phyloP scores from a whole-genome alignment of 2,113 vertebrate genomes.

The Callospermophilus lateralis region DNA sequence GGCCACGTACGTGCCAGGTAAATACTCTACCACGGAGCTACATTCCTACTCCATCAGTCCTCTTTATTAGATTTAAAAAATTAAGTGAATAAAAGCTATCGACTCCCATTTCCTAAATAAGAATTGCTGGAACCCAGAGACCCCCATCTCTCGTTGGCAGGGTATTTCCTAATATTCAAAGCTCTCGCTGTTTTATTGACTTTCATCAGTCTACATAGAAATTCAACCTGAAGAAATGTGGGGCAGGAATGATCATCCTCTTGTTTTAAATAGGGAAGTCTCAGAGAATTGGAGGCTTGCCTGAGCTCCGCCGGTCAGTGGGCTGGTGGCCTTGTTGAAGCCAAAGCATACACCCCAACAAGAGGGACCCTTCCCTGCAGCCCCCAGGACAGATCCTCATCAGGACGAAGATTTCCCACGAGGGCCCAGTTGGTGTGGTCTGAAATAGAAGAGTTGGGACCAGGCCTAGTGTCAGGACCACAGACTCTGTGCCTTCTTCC shows the following conservation, averaged over 20 bases:
- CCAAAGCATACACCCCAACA: neutral
- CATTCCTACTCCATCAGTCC: neutral
- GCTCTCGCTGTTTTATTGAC: rapidly evolving
- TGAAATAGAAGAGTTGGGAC: neutral
- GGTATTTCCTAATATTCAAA: neutral
- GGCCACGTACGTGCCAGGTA: no score
- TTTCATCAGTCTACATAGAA: neutral
- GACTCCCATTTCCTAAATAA: neutral
- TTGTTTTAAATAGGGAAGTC: neutral
- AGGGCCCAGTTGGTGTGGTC: neutral
- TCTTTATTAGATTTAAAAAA: neutral
- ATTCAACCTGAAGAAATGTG: neutral
- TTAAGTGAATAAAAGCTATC: neutral
- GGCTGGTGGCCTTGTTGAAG: neutral
- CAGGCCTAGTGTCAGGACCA: neutral
- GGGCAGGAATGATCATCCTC: neutral
- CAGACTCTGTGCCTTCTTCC: neutral
- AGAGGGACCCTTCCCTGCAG: neutral
- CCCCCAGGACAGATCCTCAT: neutral
- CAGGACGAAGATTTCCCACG: neutral
- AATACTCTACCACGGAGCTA: no score
- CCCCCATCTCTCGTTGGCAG: neutral
- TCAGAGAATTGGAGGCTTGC: neutral
- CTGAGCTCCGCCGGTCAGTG: neutral
- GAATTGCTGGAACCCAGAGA: neutral